phyloP scores from a whole-genome alignment of 2,888 invertebrate genomes.

The Cryptocheilus praepositus region DNA sequence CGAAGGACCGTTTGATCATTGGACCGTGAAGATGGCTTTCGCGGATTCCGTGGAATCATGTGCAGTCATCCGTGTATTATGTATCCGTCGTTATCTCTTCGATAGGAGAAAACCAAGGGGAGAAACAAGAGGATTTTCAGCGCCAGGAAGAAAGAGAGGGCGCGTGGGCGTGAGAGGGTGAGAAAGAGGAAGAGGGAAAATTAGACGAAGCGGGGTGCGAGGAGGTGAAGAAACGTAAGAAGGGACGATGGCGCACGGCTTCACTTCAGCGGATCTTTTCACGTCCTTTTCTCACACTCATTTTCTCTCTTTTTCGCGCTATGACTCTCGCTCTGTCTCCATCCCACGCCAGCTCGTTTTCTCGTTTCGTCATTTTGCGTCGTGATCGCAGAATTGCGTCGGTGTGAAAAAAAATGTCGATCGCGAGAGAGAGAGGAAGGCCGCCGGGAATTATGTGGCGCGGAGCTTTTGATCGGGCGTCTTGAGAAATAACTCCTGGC shows the following conservation, averaged over 20 bases:
- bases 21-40: constrained; percentile 41
- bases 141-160: neutral
- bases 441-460: no score
- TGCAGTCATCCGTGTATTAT: constrained; percentile 43
- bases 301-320: neutral
- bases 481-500: no score
- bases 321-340: neutral
- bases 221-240: constrained; percentile 1
- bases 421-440: no score
- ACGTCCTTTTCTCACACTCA: no score
- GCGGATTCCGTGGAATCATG: constrained; percentile 40
- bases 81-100: constrained; percentile 43
- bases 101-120: constrained; percentile 14
- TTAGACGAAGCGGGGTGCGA: neutral
- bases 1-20: constrained; percentile 37
- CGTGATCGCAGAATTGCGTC: constrained; percentile 7
- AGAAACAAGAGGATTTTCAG: constrained; percentile 6
- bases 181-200: neutral
- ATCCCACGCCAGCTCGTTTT: constrained; percentile 4
- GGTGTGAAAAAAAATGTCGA: no score
- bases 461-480: no score
- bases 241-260: no score
- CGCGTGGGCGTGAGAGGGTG: neutral
- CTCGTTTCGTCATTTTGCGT: neutral
- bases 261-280: no score